phyloP scores from a whole-genome alignment of 2,113 vertebrate species.

The Callopanchax toddi region DNA sequence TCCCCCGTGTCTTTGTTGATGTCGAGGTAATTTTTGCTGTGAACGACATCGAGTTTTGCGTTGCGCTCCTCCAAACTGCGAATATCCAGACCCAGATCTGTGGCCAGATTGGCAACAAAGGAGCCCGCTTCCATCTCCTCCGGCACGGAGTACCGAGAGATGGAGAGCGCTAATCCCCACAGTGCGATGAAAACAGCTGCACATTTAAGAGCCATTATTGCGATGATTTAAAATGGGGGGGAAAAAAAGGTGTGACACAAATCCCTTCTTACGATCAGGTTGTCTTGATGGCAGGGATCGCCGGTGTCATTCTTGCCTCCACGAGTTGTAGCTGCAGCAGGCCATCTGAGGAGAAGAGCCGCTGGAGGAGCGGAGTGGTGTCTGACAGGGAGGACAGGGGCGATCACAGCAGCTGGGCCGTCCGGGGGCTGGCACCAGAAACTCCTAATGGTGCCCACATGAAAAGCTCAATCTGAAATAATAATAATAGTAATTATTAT shows the following conservation, averaged over 20 bases:
- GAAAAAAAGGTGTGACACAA: conserved; percentile 6
- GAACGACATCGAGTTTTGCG: conserved; percentile 79
- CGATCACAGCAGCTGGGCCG: conserved; percentile 39
- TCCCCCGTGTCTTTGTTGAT: conserved; percentile 81
- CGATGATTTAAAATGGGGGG: conserved; percentile 1
- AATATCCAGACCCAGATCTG: conserved; percentile 78
- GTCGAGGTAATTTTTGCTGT: conserved; percentile 79
- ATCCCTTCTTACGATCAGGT: conserved; percentile 43
- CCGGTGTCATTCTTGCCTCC: conserved; percentile 64
- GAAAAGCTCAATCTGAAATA: no score
- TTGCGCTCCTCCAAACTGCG: conserved; percentile 71
- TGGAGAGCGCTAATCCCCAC: conserved; percentile 71
- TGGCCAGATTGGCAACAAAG: conserved; percentile 80
- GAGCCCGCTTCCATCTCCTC: conserved; percentile 82
- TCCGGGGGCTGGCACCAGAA: neutral
- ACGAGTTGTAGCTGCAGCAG: conserved; percentile 59
- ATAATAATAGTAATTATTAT: neutral
- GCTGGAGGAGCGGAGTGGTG: conserved; percentile 41
- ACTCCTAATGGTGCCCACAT: neutral
- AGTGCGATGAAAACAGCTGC: conserved; percentile 53
- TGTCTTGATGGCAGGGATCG: conserved; percentile 35
- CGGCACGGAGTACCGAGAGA: conserved; percentile 81
- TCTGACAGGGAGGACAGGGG: conserved; percentile 51
- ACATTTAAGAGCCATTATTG: conserved; percentile 39
- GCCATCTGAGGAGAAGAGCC: conserved; percentile 46